phyloP scores from a whole-genome alignment of 2,888 invertebrate species.

The Ommatoiulus sabulosus region DNA sequence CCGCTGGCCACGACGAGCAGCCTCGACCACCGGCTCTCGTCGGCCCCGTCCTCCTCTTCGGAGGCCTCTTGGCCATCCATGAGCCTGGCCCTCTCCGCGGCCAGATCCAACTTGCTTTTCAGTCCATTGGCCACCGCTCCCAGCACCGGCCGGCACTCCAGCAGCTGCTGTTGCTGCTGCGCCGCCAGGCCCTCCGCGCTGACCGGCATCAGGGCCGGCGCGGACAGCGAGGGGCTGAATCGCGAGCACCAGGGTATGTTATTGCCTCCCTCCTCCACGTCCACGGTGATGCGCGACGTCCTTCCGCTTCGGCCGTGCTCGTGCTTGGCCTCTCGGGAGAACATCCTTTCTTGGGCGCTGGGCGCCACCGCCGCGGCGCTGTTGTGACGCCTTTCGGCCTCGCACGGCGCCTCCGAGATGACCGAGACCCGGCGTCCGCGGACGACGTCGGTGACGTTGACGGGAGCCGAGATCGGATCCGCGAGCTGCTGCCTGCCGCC shows the following conservation, averaged over 20 bases:
- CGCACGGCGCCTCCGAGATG: background rate
- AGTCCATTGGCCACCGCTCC: background rate
- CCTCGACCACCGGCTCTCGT: constrained; percentile 61
- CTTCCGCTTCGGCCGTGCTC: too few relatives aligned
- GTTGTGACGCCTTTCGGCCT: too few relatives aligned
- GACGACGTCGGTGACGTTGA: background rate
- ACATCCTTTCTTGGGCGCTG: too few relatives aligned
- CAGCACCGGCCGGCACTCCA: background rate
- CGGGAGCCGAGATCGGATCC: too few relatives aligned
- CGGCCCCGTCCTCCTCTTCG: constrained; percentile 63
- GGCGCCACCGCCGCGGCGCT: too few relatives aligned
- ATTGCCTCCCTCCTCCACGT: background rate
- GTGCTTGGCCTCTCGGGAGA: too few relatives aligned
- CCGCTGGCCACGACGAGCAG: constrained; percentile 64
- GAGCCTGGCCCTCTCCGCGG: constrained; percentile 63
- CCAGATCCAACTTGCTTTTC: constrained; percentile 66
- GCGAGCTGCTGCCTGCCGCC: background rate
- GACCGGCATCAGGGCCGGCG: background rate
- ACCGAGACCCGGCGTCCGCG: background rate
- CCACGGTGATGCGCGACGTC: background rate
- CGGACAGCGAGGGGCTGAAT: background rate
- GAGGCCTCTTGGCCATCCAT: constrained; percentile 55
- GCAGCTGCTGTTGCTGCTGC: too few relatives aligned
- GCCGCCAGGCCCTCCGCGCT: background rate
- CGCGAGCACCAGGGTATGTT: background rate